Evolutionary conservation across 2,113 vertebrate species (phyloP), one percentile per base, ranked within the genome.

Genomic region (Xiphorhynchus elegans): DNA sequence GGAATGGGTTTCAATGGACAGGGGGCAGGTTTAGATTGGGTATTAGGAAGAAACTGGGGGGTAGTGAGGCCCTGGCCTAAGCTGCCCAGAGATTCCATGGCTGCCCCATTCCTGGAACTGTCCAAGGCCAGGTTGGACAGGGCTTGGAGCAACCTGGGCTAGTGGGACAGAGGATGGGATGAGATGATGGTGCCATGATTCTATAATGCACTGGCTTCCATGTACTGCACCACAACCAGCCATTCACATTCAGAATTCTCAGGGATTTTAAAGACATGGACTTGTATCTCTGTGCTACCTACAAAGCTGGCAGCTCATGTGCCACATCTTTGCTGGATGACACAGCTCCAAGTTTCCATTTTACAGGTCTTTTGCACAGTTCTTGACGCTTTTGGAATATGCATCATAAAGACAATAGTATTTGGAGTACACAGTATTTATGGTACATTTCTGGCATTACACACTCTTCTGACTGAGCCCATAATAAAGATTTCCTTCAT

Each of bases 291-390:
- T 53, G 46, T 20, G 25, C 29, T 44, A 31, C 37, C n/a, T 70
- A 58, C n/a, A 78, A 78, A 84, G 73, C 17, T 42, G 39, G 31
- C 24, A 75, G 53, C 11, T 55, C 52, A 9, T 3, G 33, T 15
- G 12, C n/a, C 10, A 14, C 26, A 26, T 5, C 5, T 37, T 47
- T 31, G 19, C 47, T 12, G 0, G 0, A 10, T 35, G 56, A 14
- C 56, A 59, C 56, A 35, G 56, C 56, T 42, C 58, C 76, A 29
- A 28, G 19, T 28, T 31, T 55, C 63, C 7, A 8, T 46, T 89
- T 69, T 15, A 52, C 7, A 31, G 1, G 3, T 13, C 8, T 28
- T 44, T 40, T 10, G 13, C 47, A n/a, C 39, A 42, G 35, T 31
- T 55, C 62, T n/a, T 47, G 56, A 53, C 74, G 55, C 26, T 49